Evolutionary conservation across 2,888 invertebrate species (phyloP).

Genomic region (Erebia epiphron): DNA sequence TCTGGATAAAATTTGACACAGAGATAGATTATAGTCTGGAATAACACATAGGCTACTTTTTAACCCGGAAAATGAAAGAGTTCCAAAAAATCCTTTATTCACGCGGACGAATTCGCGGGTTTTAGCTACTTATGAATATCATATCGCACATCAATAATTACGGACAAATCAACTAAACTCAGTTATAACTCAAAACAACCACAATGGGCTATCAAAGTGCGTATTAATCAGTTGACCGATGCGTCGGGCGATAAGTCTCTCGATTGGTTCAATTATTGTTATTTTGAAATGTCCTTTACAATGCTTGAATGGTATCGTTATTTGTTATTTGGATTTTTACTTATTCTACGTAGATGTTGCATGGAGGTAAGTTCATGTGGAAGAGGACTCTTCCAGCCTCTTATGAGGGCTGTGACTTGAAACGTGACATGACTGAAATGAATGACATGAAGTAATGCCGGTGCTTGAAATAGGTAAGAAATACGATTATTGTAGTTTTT

Average conservation of each 20-base stretch:
- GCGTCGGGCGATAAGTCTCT: constrained; percentile 40
- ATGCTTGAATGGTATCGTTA: constrained; percentile 74
- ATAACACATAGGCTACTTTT: too few relatives aligned
- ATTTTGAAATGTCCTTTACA: constrained; percentile 75
- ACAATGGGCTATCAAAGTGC: constrained; percentile 53
- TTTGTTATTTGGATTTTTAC: constrained; percentile 72
- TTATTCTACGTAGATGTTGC: constrained; percentile 65
- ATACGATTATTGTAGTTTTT: too few relatives aligned
- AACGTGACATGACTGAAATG: not conserved
- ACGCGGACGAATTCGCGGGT: too few relatives aligned
- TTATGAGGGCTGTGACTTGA: not conserved
- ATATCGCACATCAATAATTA: constrained; percentile 39
- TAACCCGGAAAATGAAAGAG: too few relatives aligned
- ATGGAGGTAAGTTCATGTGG: constrained; percentile 47
- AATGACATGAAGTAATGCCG: too few relatives aligned
- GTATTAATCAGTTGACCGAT: constrained; percentile 66
- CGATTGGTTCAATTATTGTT: constrained; percentile 79
- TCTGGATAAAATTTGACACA: too few relatives aligned
- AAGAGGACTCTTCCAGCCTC: constrained; percentile 41
- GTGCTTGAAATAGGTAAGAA: too few relatives aligned
- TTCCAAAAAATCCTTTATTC: too few relatives aligned
- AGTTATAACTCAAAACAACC: constrained; percentile 47
- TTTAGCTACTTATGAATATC: too few relatives aligned
- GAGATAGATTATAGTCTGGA: too few relatives aligned
- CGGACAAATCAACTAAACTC: constrained; percentile 30